Percentiles rank a stretch among this genome's conserved stretches.
Conservation (phyloP, 2,797 vertebrate genomes). For the Kryptolebias ocellatus region DNA sequence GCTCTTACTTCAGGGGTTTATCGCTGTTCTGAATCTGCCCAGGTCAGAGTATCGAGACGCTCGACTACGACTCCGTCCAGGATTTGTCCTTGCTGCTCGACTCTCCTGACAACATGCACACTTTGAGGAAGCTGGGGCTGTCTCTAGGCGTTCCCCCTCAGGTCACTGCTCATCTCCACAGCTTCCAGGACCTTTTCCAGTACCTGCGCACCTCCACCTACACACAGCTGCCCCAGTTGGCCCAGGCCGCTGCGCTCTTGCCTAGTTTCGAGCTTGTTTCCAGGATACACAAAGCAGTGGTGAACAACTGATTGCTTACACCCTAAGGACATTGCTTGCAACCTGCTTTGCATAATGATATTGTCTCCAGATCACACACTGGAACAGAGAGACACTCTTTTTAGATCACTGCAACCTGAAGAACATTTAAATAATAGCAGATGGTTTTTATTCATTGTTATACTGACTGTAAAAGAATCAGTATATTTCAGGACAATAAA, state of each 20-base stretch:
- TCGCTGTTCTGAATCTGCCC: slow-evolving; percentile 12
- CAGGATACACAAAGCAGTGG: slow-evolving; percentile 65
- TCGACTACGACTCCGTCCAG: slow-evolving; percentile 71
- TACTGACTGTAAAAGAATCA: background rate
- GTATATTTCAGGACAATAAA: slow-evolving; percentile 5
- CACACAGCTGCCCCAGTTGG: slow-evolving; percentile 69
- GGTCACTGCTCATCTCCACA: slow-evolving; percentile 54
- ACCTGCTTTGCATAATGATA: slow-evolving; percentile 21
- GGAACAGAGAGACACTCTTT: slow-evolving; percentile 4
- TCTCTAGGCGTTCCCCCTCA: slow-evolving; percentile 65
- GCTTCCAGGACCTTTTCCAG: slow-evolving; percentile 73
- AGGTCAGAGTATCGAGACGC: slow-evolving; percentile 66
- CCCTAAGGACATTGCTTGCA: slow-evolving; percentile 14
- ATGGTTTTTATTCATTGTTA: background rate
- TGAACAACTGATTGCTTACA: slow-evolving; percentile 46
- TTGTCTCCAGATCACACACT: slow-evolving; percentile 1
- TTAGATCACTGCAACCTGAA: background rate
- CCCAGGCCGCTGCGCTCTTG: slow-evolving; percentile 63
- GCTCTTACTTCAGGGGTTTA: background rate
- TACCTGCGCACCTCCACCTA: slow-evolving; percentile 73
- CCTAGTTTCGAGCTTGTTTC: slow-evolving; percentile 63
- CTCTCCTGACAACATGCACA: slow-evolving; percentile 33
- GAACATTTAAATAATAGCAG: background rate
- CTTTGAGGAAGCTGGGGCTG: slow-evolving; percentile 49
- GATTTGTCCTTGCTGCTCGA: slow-evolving; percentile 70